phyloP scores from a whole-genome alignment of 2,113 vertebrate species.

The Pionites leucogaster region DNA sequence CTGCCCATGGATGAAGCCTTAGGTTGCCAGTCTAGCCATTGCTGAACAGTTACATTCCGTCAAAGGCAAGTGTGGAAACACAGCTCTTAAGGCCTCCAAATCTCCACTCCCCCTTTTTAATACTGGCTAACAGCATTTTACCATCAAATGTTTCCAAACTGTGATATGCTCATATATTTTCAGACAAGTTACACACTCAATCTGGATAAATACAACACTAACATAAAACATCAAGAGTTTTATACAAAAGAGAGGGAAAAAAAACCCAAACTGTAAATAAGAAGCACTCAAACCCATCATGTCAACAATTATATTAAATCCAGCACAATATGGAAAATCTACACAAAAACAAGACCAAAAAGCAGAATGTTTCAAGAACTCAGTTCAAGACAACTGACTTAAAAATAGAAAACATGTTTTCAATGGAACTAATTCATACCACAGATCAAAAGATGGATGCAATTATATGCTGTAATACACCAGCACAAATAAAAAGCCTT shows the following conservation, averaged over 20 bases:
- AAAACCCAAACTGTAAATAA: background rate
- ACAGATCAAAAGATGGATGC: constrained; percentile 65
- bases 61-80: background rate
- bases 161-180: background rate
- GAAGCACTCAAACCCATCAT: background rate
- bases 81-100: background rate
- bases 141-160: background rate
- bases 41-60: background rate
- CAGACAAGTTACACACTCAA: background rate
- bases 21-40: background rate
- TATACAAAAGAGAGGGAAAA: background rate
- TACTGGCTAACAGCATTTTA: background rate
- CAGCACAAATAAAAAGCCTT: constrained; percentile 58
- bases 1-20: background rate
- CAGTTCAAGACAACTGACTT: constrained; percentile 22
- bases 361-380: constrained; percentile 41
- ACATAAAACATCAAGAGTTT: background rate
- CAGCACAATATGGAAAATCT: constrained; percentile 53
- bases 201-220: background rate
- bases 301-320: constrained; percentile 39
- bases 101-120: background rate
- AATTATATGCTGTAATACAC: constrained; percentile 59
- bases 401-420: constrained; percentile 71
- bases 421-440: constrained; percentile 64
- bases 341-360: constrained; percentile 34